Percentiles rank a stretch among this genome's conserved stretches.
phyloP scores from a whole-genome alignment of 2,888 invertebrate species.

The Parelbella ahira region DNA sequence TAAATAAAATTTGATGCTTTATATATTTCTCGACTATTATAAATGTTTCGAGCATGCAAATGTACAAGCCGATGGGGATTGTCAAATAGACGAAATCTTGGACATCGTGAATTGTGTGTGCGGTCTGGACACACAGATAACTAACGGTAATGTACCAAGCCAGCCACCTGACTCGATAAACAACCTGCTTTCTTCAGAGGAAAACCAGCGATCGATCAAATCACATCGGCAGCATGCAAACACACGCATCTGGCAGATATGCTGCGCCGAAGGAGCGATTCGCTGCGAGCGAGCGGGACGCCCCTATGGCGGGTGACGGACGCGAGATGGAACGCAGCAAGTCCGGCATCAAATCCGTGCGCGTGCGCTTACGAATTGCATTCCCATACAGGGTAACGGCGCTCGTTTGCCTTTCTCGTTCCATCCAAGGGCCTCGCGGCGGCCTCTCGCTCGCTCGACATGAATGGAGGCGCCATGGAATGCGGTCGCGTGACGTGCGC shows the following conservation, averaged over 20 bases:
- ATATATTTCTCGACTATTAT: too few species aligned
- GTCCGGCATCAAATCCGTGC: constrained; percentile 64
- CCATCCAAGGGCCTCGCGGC: constrained; percentile 51
- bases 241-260: constrained; percentile 59
- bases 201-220: constrained; percentile 70
- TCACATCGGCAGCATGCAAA: constrained; percentile 68
- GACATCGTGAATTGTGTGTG: constrained; percentile 38
- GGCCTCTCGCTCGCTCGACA: constrained; percentile 65
- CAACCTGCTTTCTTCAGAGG: constrained; percentile 72
- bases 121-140: constrained; percentile 50
- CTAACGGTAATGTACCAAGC: constrained; percentile 58
- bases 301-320: constrained; percentile 42
- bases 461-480: constrained; percentile 80
- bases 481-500: constrained; percentile 82
- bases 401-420: constrained; percentile 62
- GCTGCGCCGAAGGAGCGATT: constrained; percentile 48
- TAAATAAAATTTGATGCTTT: too few species aligned
- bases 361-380: constrained; percentile 75
- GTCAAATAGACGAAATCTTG: too few species aligned
- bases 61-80: too few species aligned
- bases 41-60: too few species aligned
- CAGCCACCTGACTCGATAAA: constrained; percentile 68
- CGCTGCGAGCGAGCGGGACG: constrained; percentile 48
- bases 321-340: constrained; percentile 55
- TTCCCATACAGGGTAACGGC: constrained; percentile 75